A percentile compares a stretch with the other conserved stretches of the same genome.
Conservation (phyloP, 1,140 invertebrate genomes). For the Tyrophagus putrescentiae region DNA sequence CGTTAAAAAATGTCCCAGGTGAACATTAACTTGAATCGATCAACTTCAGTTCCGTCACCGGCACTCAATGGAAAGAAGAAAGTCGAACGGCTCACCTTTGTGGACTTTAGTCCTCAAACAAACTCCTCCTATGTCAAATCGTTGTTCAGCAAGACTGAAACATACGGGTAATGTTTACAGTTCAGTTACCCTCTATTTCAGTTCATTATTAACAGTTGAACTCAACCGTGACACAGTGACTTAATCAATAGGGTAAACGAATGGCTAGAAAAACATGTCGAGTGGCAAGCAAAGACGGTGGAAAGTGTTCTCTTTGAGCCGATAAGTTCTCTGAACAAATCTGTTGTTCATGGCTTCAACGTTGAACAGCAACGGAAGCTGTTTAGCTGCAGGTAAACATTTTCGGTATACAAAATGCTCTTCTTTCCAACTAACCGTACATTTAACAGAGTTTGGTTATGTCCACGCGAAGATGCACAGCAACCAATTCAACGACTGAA, state of each 20-base stretch:
- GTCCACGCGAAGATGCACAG: not conserved
- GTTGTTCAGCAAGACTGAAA: not conserved
- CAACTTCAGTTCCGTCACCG: not conserved
- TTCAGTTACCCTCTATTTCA: not conserved
- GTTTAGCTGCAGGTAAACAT: not conserved
- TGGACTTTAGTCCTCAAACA: not conserved
- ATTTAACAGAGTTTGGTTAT: not conserved
- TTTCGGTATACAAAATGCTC: too few species aligned
- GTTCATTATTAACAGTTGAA: not conserved
- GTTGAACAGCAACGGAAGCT: not conserved
- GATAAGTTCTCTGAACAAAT: not conserved
- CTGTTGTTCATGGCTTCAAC: not conserved
- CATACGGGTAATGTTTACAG: slow-evolving; percentile 1
- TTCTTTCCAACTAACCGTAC: not conserved
- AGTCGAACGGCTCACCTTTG: not conserved
- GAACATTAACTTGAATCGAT: not conserved
- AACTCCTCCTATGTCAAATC: not conserved
- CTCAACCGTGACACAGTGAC: not conserved
- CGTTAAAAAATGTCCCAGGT: too few species aligned
- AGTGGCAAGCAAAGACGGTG: not conserved
- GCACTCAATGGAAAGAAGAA: not conserved
- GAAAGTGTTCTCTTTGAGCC: slow-evolving; percentile 5
- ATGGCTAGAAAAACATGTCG: not conserved
- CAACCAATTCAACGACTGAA: slow-evolving; percentile 10
- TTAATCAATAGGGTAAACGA: not conserved